Evolutionary conservation across 2,113 vertebrate species (phyloP), one percentile per base, ranked within the genome.

Genomic region (Scartelaos histophorus): DNA sequence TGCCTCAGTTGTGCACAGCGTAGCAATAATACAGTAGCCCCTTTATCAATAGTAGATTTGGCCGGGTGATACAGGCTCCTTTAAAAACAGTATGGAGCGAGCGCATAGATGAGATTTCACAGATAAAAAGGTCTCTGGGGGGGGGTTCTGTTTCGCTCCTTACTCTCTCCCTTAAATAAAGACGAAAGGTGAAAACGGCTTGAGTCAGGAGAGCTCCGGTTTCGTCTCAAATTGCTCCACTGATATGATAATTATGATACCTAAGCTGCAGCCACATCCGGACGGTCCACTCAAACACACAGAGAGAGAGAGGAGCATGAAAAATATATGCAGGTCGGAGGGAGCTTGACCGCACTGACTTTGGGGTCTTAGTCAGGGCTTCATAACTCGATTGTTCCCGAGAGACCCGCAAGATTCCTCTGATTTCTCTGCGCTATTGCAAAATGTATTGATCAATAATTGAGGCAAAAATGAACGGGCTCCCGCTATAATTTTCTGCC

Each of bases 201-300:
- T 4, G 82, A 82, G 85, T 87, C 86, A 79, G 78, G 78, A 83
- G 77, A 79, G 82, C 65, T 92, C 83, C 58, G 46, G 80, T 92
- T 89, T 81, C 85, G 3, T 78, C 88, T 92, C 87, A 70, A 83
- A 85, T 91, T 78, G 69, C 88, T 60, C 34, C 57, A 70, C 88
- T 81, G 89, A 92, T 91, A 90, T 90, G 85, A 93, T 89, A 92
- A 92, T 87, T 92, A 91, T 90, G 88, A 92, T 87, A 90, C 83
- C 85, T 71, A 86, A 90, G 87, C 38, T 43, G 38, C 85, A 76
- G 49, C 85, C 83, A 76, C 81, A 85, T 84, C 84, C 82, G 87
- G 85, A 86, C 87, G 87, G 66, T 83, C 82, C 84, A 73, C 80
- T 80, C 82, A 75, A 80, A 85, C 73, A 70, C 38, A 67, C 79